Base-by-base conservation (phyloP, 1,140 invertebrate species). In the Oncopeltus fasciatus region DNA sequence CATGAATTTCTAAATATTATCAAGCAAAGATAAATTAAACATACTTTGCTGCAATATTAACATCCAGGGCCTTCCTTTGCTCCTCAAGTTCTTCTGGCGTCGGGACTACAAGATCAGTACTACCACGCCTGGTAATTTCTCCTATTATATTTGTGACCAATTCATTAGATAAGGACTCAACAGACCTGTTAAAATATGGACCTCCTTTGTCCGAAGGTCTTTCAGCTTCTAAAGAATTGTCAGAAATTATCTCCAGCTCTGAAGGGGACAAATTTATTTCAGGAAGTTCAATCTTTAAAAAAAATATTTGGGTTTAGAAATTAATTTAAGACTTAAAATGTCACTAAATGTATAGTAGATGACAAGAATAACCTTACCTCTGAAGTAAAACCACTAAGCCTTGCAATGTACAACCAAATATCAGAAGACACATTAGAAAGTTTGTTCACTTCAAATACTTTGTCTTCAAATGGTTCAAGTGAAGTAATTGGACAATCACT, bases 141-240 rank as follows among this genome's bases (percentile, higher is more conserved):
- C 74, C 76, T 58, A 79, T 73, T 44, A 80, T 79, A 62, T 69
- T 77, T 1, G 73, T 73, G 27, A 80, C 76, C 61, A 80, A 74
- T 67, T 77, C 73, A 67, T 76, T 74, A 1, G 77, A 78, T 4
- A 80, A 64, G 2, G 72, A 71, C 61, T 79, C 77, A 56, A 78
- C 72, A 1, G 77, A 77, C 12, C 70, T 57, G 14, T 69, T 65
- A 38, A 66, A 65, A 33, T 24, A 59, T 12, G 33, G 27, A 33
- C 53, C 64, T 21, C 56, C 64, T n/a, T 66, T 62, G 31, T 58
- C 59, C 16, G 29, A 31, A 1, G 51, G 18, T 28, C 27, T n/a
- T 51, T 65, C 59, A 11, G 57, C 18, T 9, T 67, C 57, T 28
- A 44, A n/a, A 16, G 53, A 20, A 47, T 14, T 18, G 16, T 28